Evolutionary conservation across 2,797 vertebrate species (phyloP).

Genomic region (Pachyuromys duprasi): DNA sequence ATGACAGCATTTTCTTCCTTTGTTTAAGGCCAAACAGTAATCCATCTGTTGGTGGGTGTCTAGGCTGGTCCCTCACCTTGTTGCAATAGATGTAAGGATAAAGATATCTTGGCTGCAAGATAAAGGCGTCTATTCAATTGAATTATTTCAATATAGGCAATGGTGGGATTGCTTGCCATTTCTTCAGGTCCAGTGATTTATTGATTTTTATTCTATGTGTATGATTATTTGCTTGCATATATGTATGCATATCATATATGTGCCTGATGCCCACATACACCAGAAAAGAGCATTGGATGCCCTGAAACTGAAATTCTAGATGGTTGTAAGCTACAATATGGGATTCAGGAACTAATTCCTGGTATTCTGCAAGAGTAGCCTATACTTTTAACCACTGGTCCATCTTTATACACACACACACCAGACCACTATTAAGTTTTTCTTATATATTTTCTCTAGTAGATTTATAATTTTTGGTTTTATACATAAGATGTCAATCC

Average conservation of each 20-base stretch:
- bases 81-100: neutral
- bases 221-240: neutral
- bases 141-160: neutral
- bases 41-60: neutral
- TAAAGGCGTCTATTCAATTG: neutral
- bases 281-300: neutral
- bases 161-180: neutral
- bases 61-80: neutral
- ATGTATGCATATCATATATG: neutral
- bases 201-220: neutral
- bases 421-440: neutral
- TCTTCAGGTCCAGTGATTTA: neutral
- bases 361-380: neutral
- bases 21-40: neutral
- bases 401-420: neutral
- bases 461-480: neutral
- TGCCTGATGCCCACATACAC: neutral
- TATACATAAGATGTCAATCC: neutral
- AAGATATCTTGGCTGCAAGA: neutral
- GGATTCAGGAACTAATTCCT: too few species aligned
- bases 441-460: neutral
- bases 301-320: neutral
- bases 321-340: neutral
- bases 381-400: neutral
- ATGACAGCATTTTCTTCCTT: neutral